phyloP scores from a whole-genome alignment of 2,888 invertebrate genomes.

The Branchipolynoe longqiensis region DNA sequence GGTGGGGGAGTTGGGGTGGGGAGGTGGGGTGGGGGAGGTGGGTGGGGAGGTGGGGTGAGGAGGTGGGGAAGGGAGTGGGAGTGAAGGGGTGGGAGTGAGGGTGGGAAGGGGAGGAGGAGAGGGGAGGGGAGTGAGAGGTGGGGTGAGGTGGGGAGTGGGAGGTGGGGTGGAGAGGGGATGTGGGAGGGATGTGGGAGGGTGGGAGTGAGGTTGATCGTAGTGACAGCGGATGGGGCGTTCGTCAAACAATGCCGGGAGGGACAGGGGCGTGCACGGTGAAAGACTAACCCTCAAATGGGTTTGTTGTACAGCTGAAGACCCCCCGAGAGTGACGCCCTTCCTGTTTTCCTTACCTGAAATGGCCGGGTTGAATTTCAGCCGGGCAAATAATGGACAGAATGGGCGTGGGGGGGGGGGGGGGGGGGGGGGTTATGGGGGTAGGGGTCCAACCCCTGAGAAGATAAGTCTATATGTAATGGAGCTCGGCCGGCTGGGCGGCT shows the following conservation, averaged over 20 bases:
- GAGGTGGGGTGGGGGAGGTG: no score
- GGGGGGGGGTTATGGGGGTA: no score
- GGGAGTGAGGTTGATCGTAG: no score
- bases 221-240: background rate
- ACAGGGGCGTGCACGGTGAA: background rate
- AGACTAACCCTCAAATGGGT: background rate
- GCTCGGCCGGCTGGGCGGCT: no score
- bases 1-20: no score
- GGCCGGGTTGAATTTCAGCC: background rate
- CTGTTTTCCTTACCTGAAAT: background rate
- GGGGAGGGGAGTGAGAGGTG: background rate
- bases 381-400: background rate
- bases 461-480: background rate
- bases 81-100: background rate
- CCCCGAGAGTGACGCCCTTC: background rate
- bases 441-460: background rate
- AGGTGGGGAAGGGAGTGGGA: background rate
- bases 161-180: background rate
- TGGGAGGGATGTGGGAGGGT: background rate
- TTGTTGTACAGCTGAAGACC: background rate
- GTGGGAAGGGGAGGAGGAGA: background rate
- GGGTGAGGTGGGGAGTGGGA: slow-evolving; percentile 2
- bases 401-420: background rate
- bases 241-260: background rate
- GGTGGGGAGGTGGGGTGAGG: background rate